phyloP scores from a whole-genome alignment of 1,140 invertebrate genomes.

The Micrasema longulum region DNA sequence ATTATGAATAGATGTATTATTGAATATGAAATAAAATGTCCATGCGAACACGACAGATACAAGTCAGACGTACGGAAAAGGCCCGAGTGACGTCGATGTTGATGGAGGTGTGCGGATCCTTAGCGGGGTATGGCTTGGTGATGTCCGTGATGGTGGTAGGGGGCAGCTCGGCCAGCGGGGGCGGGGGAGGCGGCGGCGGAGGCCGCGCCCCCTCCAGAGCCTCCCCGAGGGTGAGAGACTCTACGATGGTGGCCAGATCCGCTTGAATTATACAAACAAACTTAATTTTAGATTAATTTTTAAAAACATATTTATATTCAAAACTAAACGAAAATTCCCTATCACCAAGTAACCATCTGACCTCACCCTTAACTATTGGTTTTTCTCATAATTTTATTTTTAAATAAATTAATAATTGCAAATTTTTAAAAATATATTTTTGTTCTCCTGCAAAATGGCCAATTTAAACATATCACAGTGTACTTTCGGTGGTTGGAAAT shows the following conservation, averaged over 20 bases:
- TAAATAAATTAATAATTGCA: neutral
- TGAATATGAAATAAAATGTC: neutral
- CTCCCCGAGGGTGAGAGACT: conserved; percentile 78
- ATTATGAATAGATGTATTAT: neutral
- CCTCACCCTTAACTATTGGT: too few relatives aligned
- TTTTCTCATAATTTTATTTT: conserved; percentile 54
- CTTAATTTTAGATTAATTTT: too few relatives aligned
- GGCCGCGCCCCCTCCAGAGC: conserved; percentile 54
- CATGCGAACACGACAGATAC: too few relatives aligned
- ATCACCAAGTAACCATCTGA: too few relatives aligned
- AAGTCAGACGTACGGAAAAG: too few relatives aligned
- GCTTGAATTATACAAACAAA: conserved; percentile 57
- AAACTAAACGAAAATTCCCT: too few relatives aligned
- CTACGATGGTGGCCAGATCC: conserved; percentile 88
- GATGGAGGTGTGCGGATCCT: conserved; percentile 60
- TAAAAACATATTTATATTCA: too few relatives aligned
- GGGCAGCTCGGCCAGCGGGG: too few relatives aligned
- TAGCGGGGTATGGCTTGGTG: conserved; percentile 67
- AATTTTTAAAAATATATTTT: neutral
- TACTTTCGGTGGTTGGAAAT: neutral
- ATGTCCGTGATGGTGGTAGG: conserved; percentile 67
- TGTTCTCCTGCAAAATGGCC: too few relatives aligned
- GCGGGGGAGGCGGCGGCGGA: conserved; percentile 41
- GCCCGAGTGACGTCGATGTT: conserved; percentile 47
- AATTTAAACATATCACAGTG: too few relatives aligned